phyloP scores from a whole-genome alignment of 1,140 invertebrate genomes.

The Drosophila yakuba region DNA sequence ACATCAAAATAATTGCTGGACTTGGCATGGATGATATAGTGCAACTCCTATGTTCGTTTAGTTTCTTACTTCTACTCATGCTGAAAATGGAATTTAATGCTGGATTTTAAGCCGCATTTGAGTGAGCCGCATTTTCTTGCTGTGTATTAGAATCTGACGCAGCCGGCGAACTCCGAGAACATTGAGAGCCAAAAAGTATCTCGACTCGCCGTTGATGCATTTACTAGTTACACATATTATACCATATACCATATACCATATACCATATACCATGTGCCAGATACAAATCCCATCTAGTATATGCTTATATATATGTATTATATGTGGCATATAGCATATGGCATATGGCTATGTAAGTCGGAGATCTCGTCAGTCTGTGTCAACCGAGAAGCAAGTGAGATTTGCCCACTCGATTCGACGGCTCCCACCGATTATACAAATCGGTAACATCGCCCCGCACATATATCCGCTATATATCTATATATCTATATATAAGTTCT shows the following conservation, averaged over 20 bases:
- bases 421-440: conserved; percentile 29
- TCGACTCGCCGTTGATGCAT: conserved; percentile 34
- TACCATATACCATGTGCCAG: conserved; percentile 16
- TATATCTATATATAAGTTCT: conserved; percentile 41
- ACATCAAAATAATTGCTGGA: too few relatives aligned
- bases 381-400: conserved; percentile 36
- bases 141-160: conserved; percentile 3
- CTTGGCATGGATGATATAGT: too few relatives aligned
- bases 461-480: conserved; percentile 14
- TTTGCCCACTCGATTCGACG: conserved; percentile 15
- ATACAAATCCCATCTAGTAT: background rate
- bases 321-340: background rate
- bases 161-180: conserved; percentile 16
- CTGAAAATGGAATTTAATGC: too few relatives aligned
- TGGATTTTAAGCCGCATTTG: too few relatives aligned
- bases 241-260: conserved; percentile 15
- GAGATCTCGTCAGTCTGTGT: conserved; percentile 24
- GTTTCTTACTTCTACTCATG: too few relatives aligned
- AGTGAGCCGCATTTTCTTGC: background rate
- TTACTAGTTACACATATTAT: conserved; percentile 35
- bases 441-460: conserved; percentile 7
- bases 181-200: conserved; percentile 20
- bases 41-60: too few relatives aligned
- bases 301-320: background rate
- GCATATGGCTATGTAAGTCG: conserved; percentile 13